Base-by-base conservation (phyloP, 2,888 invertebrate species). In the Tigriopus californicus region DNA sequence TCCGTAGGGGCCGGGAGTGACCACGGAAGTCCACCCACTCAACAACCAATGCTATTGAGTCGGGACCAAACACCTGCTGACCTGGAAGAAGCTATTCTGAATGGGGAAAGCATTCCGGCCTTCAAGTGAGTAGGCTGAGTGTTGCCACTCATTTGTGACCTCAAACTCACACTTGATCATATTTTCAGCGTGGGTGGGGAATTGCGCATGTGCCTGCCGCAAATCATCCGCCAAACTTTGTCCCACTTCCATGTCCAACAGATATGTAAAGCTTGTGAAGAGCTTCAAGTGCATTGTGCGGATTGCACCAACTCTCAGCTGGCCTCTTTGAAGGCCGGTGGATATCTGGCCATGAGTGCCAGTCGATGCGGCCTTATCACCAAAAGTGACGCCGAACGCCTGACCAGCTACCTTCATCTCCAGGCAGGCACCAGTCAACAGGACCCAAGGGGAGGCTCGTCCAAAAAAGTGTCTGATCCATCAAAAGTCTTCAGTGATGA, bases 321-420 rank as follows among this genome's bases (percentile, higher is more conserved):
- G 70, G 85, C 89, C 71, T 86, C 87, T 71, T 79, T 95, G 65
- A 91, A 91, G 72, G 79, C 80, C 66, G 83, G 84, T 63, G 83
- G 84, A 61, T 84, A 89, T 66, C 72, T 91, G 70, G 86, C 89
- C 64, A 78, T 83, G 68, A 66, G 65, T 68, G 91, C 92, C 55
- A 86, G 87, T 58, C 86, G 86, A 67, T 94, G 94, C 75, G 95
- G 95, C 53, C 79, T 97, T 63, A 94, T 97, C 70, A 95, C 94
- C 58, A 91, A 94, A 73, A 94, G 95, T 64, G 94, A 97, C 74
- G 94, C 95, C 60, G 94, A 97, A 74, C 79, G 95, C 64, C 78
- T 97, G 65, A 92, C 92, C 73, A 87, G 88, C 69, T 85, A 89
- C 62, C 76, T 97, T 65, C 33, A 33, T 33, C 33, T 33, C 33